Evolutionary conservation across 2,797 vertebrate species (phyloP), one percentile per base, ranked within the genome.

Genomic region (Neopelma chrysocephalum): DNA sequence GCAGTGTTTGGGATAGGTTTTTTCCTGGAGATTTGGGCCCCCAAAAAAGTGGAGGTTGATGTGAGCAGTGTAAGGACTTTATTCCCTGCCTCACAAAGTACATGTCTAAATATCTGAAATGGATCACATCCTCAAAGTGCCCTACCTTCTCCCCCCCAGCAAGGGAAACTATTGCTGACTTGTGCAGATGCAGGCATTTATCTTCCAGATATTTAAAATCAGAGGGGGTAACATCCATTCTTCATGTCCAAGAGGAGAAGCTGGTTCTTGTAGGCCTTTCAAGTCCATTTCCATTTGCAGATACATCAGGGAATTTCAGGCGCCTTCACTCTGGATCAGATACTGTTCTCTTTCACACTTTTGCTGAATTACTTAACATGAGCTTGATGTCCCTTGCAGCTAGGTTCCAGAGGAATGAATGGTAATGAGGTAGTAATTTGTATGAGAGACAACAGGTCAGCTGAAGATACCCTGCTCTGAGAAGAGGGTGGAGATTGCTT

Each of bases 371-470:
- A 85, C 87, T 92, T 83, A 75, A 70, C 48, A 64, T 0, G 4
- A 89, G 29, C 36, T 83, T 0, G 0, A 40, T 82, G 87, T 84
- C 58, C 47, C 71, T 92, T 1, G 1, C 36, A 90, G 31, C 27
- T 16, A 21, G 36, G 13, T 50, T 95, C 89, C 75, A 89, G 76
- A 90, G 51, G 84, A 85, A 81, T 0, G 34, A 84, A 66, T 85
- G 60, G 72, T 68, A 92, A 95, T 66, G 69, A 93, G 64, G 76
- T 68, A 76, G 38, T 71, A 82, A 92, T 73, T 85, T 73, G 79
- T 75, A 56, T 72, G 81, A 85, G 64, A 82, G 54, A 57, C 34
- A 42, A 50, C 83, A 69, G 87, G 83, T 92, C 88, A 96, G 15
- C 68, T 89, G 90, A 85, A 93, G 34, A 18, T 51, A 93, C 38